Base-by-base conservation (phyloP, 2,888 invertebrate genomes). In the Bhutanitis thaidina region DNA sequence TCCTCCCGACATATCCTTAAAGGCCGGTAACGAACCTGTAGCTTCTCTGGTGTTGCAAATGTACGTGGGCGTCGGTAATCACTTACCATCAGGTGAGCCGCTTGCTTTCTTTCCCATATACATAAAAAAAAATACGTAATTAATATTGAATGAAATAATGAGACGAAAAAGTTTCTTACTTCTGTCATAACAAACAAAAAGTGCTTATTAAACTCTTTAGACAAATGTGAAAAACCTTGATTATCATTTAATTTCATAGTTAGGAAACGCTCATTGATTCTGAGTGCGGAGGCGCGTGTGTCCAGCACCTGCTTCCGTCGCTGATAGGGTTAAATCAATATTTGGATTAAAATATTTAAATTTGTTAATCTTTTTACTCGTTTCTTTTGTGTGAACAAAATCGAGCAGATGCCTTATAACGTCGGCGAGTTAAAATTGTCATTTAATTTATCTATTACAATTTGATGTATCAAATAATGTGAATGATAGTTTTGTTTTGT, bases 241-340 rank as follows among this genome's bases (percentile, higher is more conserved):
- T 88, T 88, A 88, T 86, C 88, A 89, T 89, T 89, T 88, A 88
- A 88, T 89, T 89, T 89, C 87, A 87, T 88, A 88, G 87, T 78
- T 79, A 74, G 74, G 77, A 73, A 77, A 80, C 80, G 77, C 76
- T 85, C 82, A 87, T 83, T 85, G 86, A 81, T 77, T 81, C 74
- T 65, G 67, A 72, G 65, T 65, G 68, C 58, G 54, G 60, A 64
- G 69, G 74, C 86, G 80, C 86, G 85, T 84, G 87, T 82, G 67
- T 60, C 41, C n/a, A 52, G 65, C 89, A 88, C 87, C 88, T 87
- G 88, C 89, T 85, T 88, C 87, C 88, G 80, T 72, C 73, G 78
- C 65, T 75, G 86, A 87, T 84, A 77, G 89, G 87, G 88, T 89
- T 89, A 87, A 88, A 84, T 86, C 86, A 89, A 89, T 88, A 89